Evolutionary conservation across 2,888 invertebrate genomes (phyloP), one percentile per base, ranked within the genome.

Genomic region (Lasioglossum calceatum): DNA sequence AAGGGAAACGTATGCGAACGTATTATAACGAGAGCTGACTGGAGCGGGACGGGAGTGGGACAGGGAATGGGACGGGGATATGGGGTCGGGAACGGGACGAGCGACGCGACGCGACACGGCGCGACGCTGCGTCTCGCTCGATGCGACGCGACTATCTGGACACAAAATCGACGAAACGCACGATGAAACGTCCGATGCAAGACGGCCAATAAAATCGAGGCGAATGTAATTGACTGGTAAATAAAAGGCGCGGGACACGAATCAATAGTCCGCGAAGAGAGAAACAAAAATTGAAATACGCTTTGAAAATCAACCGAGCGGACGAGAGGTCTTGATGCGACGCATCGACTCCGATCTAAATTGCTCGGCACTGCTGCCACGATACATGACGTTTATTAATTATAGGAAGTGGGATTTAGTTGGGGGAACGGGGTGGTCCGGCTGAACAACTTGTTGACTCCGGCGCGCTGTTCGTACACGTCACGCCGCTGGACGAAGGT

Each of bases 351-450:
- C 42, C 81, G 89, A 74, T 88, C 88, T 87, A 91, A 90, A 92
- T 91, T 91, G 91, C 88, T 89, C 92, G 88, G 83, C 89, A 67
- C 67, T 36, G 89, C 79, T 79, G 89, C 82, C 86, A 82, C 88
- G 89, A 92, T 91, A 92, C 90, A 90, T 89, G 89, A 92, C 91
- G 92, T 91, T 92, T 89, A 92, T 92, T 92, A 92, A 92, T 92
- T 90, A 92, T 92, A 90, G 92, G 92, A 92, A 92, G 91, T 92
- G 92, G 90, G 91, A 91, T 92, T 92, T 91, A 92, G 92, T 86
- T 87, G 90, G 88, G 89, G 88, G 87, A 67, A 87, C 84, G 87
- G 89, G 85, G 89, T 90, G 91, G 92, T 89, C 90, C 89, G 92
- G 87, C 88, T 86, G 92, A 88, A 92, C 91, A 92, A 92, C 92